Percentiles rank a stretch among this genome's conserved stretches.
phyloP scores from a whole-genome alignment of 2,888 invertebrate species.

The Dendrolimus pini region DNA sequence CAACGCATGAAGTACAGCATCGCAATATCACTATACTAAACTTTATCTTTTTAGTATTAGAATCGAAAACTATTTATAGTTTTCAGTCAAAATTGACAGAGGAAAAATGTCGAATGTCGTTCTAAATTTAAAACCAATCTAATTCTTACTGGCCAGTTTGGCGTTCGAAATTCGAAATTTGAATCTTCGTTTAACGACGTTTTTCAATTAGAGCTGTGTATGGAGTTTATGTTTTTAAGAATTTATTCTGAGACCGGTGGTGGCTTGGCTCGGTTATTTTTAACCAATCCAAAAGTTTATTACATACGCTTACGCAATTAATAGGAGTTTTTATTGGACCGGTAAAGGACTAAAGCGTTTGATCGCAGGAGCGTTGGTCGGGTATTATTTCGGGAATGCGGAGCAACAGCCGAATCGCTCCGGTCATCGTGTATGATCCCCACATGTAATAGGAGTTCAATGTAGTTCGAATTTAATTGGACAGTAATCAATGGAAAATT shows the following conservation, averaged over 20 bases:
- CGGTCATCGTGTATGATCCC: neutral
- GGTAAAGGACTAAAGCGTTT: conserved; percentile 66
- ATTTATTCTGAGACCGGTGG: conserved; percentile 62
- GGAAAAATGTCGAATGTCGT: neutral
- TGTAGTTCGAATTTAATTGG: neutral
- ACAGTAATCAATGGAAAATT: neutral
- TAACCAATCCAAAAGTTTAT: conserved; percentile 72
- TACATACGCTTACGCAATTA: conserved; percentile 72
- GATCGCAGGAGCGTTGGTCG: conserved; percentile 40
- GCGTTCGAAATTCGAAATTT: conserved; percentile 32
- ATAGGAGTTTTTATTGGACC: conserved; percentile 72
- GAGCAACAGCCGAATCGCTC: conserved; percentile 1
- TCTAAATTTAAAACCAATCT: conserved; percentile 24
- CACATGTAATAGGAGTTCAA: neutral
- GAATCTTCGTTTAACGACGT: conserved; percentile 23
- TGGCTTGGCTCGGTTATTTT: conserved; percentile 62
- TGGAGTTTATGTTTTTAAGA: conserved; percentile 74
- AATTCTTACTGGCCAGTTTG: conserved; percentile 45
- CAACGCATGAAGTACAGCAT: conserved; percentile 49
- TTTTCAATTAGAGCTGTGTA: conserved; percentile 19
- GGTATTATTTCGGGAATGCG: conserved; percentile 35
- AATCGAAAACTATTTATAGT: conserved; percentile 64
- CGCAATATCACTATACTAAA: conserved; percentile 48
- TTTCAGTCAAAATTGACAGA: conserved; percentile 24
- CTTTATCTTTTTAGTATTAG: conserved; percentile 67